Conservation (phyloP, 2,888 invertebrate genomes). For the Drosophila longiperda region DNA sequence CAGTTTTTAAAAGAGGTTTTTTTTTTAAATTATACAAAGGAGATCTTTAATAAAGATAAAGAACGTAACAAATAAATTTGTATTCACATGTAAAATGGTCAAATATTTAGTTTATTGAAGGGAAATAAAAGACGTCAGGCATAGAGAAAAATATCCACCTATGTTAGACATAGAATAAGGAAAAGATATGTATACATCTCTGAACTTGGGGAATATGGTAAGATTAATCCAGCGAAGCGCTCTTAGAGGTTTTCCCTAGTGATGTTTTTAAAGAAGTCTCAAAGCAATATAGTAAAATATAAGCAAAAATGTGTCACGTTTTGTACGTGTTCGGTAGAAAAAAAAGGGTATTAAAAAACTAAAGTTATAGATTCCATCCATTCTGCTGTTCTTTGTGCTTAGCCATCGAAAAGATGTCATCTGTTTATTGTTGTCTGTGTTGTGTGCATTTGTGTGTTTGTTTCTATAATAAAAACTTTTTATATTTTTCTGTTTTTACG, state of each 20-base stretch:
- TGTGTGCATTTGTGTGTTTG: slow-evolving; percentile 3
- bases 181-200: background rate
- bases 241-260: background rate
- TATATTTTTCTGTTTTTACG: background rate
- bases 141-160: background rate
- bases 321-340: background rate
- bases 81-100: background rate
- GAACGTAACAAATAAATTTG: background rate
- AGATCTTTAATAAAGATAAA: background rate
- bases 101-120: background rate
- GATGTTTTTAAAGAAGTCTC: background rate
- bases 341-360: background rate
- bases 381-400: background rate
- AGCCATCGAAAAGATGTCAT: slow-evolving; percentile 4
- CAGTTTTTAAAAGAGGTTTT: no score
- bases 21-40: no score
- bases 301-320: background rate
- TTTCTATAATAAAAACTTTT: slow-evolving; percentile 32
- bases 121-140: background rate
- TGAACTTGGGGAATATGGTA: background rate
- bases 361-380: no score
- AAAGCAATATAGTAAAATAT: background rate
- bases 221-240: background rate
- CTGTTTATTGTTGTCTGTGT: background rate
- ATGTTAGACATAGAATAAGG: background rate